phyloP scores from a whole-genome alignment of 2,113 vertebrate genomes.

The Proterorhinus semilunaris region DNA sequence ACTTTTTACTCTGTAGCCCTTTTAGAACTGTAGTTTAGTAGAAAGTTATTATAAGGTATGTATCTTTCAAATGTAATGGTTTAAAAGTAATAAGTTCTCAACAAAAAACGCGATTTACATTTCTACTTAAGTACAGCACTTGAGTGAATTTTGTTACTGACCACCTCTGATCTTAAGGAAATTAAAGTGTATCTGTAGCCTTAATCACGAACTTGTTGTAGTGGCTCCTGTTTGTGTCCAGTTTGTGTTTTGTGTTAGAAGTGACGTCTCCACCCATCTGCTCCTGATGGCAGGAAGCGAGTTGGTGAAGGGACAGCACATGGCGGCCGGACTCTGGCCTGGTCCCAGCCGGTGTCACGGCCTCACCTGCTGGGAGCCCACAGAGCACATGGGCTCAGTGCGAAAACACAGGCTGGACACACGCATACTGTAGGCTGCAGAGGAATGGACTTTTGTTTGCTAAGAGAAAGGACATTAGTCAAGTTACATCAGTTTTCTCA shows the following conservation, averaged over 20 bases:
- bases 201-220: neutral
- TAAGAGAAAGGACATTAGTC: neutral
- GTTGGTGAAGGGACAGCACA: constrained; percentile 58
- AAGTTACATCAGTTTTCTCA: neutral
- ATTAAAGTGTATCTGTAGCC: neutral
- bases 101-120: too few relatives aligned
- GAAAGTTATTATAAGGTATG: too few relatives aligned
- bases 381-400: constrained; percentile 30
- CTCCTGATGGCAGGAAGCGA: constrained; percentile 71
- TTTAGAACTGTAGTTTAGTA: too few relatives aligned
- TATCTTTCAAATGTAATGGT: too few relatives aligned
- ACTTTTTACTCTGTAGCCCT: too few relatives aligned
- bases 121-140: too few relatives aligned
- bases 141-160: too few relatives aligned
- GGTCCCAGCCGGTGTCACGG: constrained; percentile 75
- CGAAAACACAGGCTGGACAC: constrained; percentile 23
- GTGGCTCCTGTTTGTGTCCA: constrained; percentile 26
- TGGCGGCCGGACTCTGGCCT: constrained; percentile 72
- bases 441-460: constrained; percentile 2
- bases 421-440: neutral
- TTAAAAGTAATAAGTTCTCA: too few relatives aligned
- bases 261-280: constrained; percentile 73
- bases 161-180: too few relatives aligned
- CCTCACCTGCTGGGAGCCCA: constrained; percentile 67
- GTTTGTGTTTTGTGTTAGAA: constrained; percentile 57